Evolutionary conservation across 2,797 vertebrate genomes (phyloP), one percentile per base, ranked within the genome.

Genomic region (Chiroxiphia lanceolata): DNA sequence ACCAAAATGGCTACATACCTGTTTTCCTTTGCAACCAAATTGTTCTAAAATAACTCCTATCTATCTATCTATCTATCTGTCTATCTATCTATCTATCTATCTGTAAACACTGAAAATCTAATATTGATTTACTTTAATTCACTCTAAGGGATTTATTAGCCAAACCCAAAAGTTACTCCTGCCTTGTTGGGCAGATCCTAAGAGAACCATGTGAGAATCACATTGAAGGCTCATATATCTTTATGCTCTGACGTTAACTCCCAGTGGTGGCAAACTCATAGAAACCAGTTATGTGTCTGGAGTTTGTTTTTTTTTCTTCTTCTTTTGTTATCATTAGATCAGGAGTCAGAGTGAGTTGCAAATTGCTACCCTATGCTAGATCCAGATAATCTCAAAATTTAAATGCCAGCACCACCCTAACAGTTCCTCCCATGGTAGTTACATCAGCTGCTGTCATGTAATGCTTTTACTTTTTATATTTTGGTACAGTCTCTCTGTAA

Each of bases 201-300:
- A 40, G 18, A 20, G 38, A 80, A 15, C 3, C 29, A 36, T 3
- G 3, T 17, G 34, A 42, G 10, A 11, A 63, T 40, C 4, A 21
- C 1, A 3, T 1, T 76, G 26, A 65, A 0, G 1, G 4, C 6
- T 67, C 8, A 26, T 22, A 2, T 9, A 10, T 61, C 29, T 56
- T 64, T 27, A 23, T 51, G 16, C 20, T 48, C 7, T 1, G 3
- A 53, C 4, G 8, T 65, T 65, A 74, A 36, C 10, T 85, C 51
- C 6, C 54, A 54, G 2, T 61, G 26, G 59, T 85, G 48, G 4
- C 9, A 93, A 69, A 87, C 7, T 3, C 23, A 54, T 11, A 50
- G 51, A 84, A 94, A 70, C 18, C 16, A 25, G 6, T 21, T 72
- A 2, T 25, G 22, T 48, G 33, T n/a, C 29, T 57, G 10, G 13